These are phyloP conservation scores for Sciaenops ocellatus DNA, from an alignment of 2,797 vertebrate species.

Conservation along the genomic window DNA sequence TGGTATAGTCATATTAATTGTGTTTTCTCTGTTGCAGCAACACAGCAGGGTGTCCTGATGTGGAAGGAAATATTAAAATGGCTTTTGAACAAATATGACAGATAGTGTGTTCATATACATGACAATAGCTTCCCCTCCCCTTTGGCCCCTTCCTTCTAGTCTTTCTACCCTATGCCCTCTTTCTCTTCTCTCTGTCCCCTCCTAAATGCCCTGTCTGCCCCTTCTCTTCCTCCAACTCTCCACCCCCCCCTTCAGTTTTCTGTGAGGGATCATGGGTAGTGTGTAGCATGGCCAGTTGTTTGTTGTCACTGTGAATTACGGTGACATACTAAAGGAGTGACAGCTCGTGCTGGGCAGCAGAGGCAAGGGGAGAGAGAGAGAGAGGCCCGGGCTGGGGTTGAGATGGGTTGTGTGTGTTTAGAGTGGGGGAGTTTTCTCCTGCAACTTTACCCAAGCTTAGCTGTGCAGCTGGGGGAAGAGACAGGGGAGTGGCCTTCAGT, in stretches of 20 bases:
- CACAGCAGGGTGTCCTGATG: constrained; percentile 15
- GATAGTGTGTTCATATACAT: constrained; percentile 47
- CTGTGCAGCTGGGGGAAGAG: constrained; percentile 17
- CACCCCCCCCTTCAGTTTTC: neutral
- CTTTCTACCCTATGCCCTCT: constrained; percentile 36
- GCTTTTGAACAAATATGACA: constrained; percentile 44
- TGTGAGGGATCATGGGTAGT: constrained; percentile 78
- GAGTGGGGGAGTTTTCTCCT: constrained; percentile 11
- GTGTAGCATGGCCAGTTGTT: constrained; percentile 74
- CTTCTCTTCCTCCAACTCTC: constrained; percentile 19
- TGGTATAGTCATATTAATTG: constrained; percentile 32
- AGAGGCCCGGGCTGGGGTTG: constrained; percentile 6
- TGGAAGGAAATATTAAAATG: constrained; percentile 50
- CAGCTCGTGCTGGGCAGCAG: constrained; percentile 70
- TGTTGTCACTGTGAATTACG: constrained; percentile 84
- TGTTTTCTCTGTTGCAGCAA: neutral
- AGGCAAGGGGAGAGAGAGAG: constrained; percentile 26
- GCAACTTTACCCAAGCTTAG: constrained; percentile 31
- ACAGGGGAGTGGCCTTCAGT: constrained; percentile 54
- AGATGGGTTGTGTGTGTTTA: constrained; percentile 28
- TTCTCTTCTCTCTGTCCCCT: constrained; percentile 37
- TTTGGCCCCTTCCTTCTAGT: constrained; percentile 19
- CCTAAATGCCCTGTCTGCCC: constrained; percentile 33
- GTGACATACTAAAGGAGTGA: constrained; percentile 77
- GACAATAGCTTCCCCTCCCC: constrained; percentile 39